Percentiles rank a stretch among this genome's conserved stretches.
These are phyloP conservation scores for Tor tambroides DNA, from an alignment of 2,113 vertebrate species.

Conservation along the genomic window DNA sequence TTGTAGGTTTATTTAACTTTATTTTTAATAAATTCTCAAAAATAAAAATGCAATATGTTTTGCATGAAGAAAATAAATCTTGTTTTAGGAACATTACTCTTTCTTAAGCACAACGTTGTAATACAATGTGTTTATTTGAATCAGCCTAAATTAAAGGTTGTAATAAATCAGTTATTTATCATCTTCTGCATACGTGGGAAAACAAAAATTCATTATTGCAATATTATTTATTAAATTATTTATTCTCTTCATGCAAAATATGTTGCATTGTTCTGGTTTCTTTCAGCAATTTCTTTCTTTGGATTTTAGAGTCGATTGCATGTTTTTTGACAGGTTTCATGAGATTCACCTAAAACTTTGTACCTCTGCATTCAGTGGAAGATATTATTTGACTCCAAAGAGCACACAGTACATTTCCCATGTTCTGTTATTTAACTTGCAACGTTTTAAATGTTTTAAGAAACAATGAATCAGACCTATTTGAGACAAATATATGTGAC, in stretches of 20 bases:
- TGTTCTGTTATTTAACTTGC: conserved; percentile 1
- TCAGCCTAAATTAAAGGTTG: no score
- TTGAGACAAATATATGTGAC: neutral
- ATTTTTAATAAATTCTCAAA: neutral
- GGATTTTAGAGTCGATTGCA: neutral
- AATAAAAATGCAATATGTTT: neutral
- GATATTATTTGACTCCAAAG: neutral
- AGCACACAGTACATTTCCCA: conserved; percentile 7
- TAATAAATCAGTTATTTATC: no score
- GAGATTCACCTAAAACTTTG: neutral
- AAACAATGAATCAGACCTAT: neutral
- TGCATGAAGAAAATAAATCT: neutral
- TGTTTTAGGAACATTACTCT: neutral
- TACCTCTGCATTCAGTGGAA: conserved; percentile 29
- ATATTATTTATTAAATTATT: no score
- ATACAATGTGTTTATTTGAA: no score
- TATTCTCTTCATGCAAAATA: neutral
- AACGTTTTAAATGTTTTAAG: neutral
- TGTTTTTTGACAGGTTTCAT: conserved; percentile 4
- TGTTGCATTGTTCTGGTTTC: neutral
- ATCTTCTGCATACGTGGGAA: no score
- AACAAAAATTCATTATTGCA: neutral
- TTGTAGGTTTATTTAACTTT: neutral
- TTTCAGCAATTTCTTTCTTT: neutral
- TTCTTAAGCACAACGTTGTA: neutral